phyloP scores from a whole-genome alignment of 2,888 invertebrate genomes.

The Ephialtes manifestator region DNA sequence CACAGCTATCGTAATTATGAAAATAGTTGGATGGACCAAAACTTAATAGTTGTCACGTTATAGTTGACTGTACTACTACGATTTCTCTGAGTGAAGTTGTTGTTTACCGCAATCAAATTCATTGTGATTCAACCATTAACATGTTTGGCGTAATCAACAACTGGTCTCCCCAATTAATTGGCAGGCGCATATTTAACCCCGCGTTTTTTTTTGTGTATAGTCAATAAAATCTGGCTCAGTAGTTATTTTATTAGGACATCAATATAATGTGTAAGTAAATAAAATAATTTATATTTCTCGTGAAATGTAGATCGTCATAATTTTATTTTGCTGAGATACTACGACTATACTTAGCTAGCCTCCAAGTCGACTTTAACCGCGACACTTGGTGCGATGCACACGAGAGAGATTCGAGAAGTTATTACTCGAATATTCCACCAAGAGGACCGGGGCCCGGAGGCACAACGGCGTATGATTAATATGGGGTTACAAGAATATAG shows the following conservation, averaged over 20 bases:
- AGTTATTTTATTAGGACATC: not conserved
- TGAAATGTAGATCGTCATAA: conserved; percentile 15
- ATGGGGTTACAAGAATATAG: conserved; percentile 68
- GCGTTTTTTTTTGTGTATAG: no score
- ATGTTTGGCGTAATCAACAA: no score
- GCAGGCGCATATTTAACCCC: no score
- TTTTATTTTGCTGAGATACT: conserved; percentile 18
- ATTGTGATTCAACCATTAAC: no score
- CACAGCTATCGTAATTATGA: no score
- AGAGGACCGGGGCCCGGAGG: conserved; percentile 39
- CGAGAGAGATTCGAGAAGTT: conserved; percentile 61
- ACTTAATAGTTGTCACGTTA: no score
- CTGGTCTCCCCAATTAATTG: no score
- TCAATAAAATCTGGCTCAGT: no score
- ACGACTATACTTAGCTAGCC: conserved; percentile 53
- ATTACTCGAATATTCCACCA: conserved; percentile 66
- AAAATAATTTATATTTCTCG: not conserved
- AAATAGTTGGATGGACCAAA: no score
- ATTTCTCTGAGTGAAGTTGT: no score
- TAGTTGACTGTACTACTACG: no score
- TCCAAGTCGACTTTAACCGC: conserved; percentile 4
- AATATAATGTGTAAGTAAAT: conserved; percentile 17
- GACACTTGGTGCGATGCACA: conserved; percentile 33
- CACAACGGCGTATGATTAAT: conserved; percentile 66
- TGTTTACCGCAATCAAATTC: no score